phyloP scores from a whole-genome alignment of 2,797 vertebrate species.

The Ficedula albicollis region DNA sequence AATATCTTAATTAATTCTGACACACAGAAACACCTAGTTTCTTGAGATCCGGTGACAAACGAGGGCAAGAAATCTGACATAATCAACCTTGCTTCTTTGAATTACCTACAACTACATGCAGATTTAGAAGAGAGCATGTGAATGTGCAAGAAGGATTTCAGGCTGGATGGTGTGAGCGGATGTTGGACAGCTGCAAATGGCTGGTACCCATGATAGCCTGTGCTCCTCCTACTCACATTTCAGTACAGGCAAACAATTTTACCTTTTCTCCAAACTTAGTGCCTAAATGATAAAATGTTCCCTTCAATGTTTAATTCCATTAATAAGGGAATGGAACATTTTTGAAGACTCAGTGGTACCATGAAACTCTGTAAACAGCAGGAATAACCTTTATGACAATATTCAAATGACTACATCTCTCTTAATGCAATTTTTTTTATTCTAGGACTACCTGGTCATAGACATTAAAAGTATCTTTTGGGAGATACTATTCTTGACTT shows the following conservation, averaged over 20 bases:
- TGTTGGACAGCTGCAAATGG: neutral
- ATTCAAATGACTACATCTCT: neutral
- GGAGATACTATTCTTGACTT: neutral
- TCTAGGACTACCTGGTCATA: neutral
- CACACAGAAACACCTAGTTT: neutral
- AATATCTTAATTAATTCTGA: neutral
- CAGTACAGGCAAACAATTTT: neutral
- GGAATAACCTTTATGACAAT: neutral
- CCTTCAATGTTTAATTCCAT: neutral
- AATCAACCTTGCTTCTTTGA: neutral
- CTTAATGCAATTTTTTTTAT: neutral
- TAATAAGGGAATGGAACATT: neutral
- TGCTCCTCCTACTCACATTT: neutral
- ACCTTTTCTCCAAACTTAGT: neutral
- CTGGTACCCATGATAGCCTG: neutral
- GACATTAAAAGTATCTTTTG: neutral
- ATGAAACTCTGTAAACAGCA: neutral
- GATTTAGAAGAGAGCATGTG: neutral
- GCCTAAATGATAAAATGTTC: neutral
- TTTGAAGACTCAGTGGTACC: neutral
- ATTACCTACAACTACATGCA: neutral
- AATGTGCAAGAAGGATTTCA: neutral
- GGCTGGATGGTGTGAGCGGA: neutral
- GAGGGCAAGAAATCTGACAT: neutral
- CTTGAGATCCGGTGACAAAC: neutral